Percentiles rank a stretch among this genome's conserved stretches.
Conservation (phyloP, 2,888 invertebrate genomes). For the Pristionchus exspectatus region DNA sequence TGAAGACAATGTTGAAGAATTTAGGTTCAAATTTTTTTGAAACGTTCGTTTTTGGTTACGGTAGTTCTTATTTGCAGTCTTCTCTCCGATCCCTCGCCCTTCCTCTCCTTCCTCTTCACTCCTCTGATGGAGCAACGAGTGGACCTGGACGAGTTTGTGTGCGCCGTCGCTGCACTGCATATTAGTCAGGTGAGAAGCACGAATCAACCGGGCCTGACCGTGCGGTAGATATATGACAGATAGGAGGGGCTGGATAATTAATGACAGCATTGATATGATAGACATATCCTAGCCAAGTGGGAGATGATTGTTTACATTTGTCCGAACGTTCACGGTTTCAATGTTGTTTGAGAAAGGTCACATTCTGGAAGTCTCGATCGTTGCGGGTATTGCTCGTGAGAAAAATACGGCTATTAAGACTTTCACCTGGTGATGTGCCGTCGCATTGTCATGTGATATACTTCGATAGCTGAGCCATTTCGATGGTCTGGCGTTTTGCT, state of each 20-base stretch:
- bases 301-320: neutral
- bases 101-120: conserved; percentile 52
- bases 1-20: neutral
- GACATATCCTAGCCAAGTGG: too few species aligned
- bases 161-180: conserved; percentile 25
- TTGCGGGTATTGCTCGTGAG: too few species aligned
- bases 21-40: too few species aligned
- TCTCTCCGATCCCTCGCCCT: neutral
- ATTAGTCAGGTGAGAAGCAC: neutral
- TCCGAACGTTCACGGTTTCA: neutral
- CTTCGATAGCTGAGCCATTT: too few species aligned
- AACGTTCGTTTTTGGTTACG: too few species aligned
- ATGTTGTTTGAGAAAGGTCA: neutral
- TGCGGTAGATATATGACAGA: too few species aligned
- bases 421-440: too few species aligned
- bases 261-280: too few species aligned
- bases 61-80: neutral
- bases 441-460: too few species aligned
- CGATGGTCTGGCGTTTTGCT: too few species aligned
- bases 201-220: neutral
- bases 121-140: conserved; percentile 49
- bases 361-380: neutral
- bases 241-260: too few species aligned
- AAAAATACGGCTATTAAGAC: too few species aligned
- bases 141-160: conserved; percentile 51